These are phyloP conservation scores for Buceros bicornis DNA, from an alignment of 2,797 vertebrate genomes.

Conservation along the genomic window DNA sequence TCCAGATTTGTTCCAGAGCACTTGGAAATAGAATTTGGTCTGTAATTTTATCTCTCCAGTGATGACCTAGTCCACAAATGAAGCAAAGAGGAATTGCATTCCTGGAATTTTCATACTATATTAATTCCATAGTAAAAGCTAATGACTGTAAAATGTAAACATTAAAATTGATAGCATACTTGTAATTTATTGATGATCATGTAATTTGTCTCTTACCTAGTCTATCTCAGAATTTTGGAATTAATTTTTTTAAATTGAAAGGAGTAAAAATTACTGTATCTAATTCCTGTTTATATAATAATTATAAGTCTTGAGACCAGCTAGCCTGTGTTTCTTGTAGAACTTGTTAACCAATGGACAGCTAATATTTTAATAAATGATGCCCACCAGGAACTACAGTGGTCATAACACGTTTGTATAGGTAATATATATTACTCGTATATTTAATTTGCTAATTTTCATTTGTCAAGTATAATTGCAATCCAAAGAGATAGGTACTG, in stretches of 20 bases:
- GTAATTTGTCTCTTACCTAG: conserved; percentile 3
- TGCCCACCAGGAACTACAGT: conserved; percentile 20
- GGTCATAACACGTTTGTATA: conserved; percentile 33
- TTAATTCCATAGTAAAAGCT: neutral
- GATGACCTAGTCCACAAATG: conserved; percentile 20
- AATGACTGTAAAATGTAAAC: neutral
- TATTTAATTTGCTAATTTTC: conserved; percentile 19
- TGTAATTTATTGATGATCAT: neutral
- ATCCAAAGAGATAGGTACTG: neutral
- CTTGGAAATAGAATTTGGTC: conserved; percentile 20
- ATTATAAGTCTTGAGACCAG: conserved; percentile 11
- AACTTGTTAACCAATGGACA: conserved; percentile 24
- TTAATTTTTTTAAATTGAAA: conserved; percentile 3
- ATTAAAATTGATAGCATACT: neutral
- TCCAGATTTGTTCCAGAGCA: neutral
- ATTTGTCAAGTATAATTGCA: neutral
- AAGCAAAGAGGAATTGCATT: neutral
- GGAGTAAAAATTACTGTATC: neutral
- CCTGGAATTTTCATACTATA: neutral
- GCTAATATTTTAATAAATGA: conserved; percentile 53
- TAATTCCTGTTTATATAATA: neutral
- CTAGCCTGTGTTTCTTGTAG: conserved; percentile 15
- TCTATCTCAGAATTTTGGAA: neutral
- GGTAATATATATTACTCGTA: neutral
- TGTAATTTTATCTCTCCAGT: conserved; percentile 3